Base-by-base conservation (phyloP, 2,113 vertebrate species). In the Pluvianellus socialis region DNA sequence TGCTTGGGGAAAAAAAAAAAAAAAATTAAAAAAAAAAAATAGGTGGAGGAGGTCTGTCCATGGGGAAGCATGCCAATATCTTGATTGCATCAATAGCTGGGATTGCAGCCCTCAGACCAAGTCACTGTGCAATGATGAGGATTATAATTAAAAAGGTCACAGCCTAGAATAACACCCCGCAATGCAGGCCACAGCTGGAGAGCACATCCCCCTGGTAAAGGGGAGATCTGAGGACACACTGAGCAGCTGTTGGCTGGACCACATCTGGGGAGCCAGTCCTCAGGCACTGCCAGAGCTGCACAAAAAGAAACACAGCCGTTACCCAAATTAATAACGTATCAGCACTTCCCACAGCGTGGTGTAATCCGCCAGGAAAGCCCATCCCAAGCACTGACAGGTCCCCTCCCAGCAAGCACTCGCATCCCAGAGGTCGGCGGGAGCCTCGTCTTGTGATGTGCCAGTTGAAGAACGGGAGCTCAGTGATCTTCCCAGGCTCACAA, bases 101-200 rank as follows among this genome's bases (percentile, higher is more conserved):
- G 7, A 73, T 22, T 26, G 19, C 79, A 90, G 85, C 82, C 63
- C 87, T 62, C 79, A 35, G 86, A 86, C 88, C 90, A 53, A 89
- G 88, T 86, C 79, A 79, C 84, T 82, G 79, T 53, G 66, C 33
- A 74, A 53, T 10, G 21, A 65, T 23, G 30, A 74, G 53, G 72
- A 95, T 91, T 93, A 30, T 68, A 84, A 96, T 96, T 96, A 74
- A 94, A 87, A 95, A 94, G 92, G 87, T 90, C 94, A 74, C 21
- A 71, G 82, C 70, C 81, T 59, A 74, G 72, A 90, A 58, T 52
- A 82, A 80, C 90, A 58, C 67, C 61, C 86, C 62, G 55, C 82
- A 77, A 58, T 9, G 44, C 70, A 50, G 40, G 65, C 24, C 76
- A 77, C 72, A 89, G 92, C 91, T 83, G 79, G 88, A 58, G 44